Evolutionary conservation across 2,113 vertebrate species (phyloP).

Genomic region (Vulpes lagopus): DNA sequence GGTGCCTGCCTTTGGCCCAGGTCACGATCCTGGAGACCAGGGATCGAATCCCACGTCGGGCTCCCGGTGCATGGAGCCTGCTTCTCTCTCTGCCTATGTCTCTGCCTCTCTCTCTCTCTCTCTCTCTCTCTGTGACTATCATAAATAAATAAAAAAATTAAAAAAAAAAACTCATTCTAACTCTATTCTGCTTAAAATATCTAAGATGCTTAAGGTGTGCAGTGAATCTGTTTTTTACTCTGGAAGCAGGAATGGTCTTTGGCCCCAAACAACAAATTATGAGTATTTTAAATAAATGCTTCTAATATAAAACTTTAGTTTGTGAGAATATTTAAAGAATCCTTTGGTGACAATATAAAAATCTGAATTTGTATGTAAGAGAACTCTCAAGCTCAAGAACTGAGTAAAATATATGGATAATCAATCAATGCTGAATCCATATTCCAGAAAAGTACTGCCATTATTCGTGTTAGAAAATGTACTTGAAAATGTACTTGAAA

Average conservation of each 20-base stretch:
- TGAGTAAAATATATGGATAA: background rate
- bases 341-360: background rate
- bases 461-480: background rate
- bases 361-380: background rate
- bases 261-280: background rate
- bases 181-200: background rate
- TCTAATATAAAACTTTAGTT: conserved; percentile 32
- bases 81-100: too few species aligned
- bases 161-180: conserved; percentile 35
- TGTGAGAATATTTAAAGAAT: background rate
- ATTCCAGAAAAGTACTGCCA: background rate
- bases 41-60: too few species aligned
- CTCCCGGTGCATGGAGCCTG: too few species aligned
- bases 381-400: background rate
- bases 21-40: too few species aligned
- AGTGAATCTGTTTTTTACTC: background rate
- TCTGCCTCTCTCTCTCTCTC: too few species aligned
- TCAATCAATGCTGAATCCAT: background rate
- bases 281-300: conserved; percentile 19
- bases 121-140: too few species aligned
- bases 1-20: too few species aligned
- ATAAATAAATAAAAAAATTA: too few species aligned
- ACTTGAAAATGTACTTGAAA: background rate
- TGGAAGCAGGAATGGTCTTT: background rate
- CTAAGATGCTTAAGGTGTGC: background rate